phyloP scores from a whole-genome alignment of 2,113 vertebrate species.

The Corapipo altera region DNA sequence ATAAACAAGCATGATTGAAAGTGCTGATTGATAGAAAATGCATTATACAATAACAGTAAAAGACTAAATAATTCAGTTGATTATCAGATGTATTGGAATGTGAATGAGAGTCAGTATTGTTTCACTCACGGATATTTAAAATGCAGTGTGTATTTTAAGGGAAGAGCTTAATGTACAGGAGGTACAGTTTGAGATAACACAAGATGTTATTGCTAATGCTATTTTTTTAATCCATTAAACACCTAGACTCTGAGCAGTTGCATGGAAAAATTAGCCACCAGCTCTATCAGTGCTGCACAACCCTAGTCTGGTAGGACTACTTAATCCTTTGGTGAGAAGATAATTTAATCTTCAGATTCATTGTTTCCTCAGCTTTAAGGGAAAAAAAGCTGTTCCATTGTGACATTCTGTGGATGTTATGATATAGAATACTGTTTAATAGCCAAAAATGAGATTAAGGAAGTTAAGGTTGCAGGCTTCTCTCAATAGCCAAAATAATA shows the following conservation, averaged over 20 bases:
- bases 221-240: conserved; percentile 53
- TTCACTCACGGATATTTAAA: conserved; percentile 51
- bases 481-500: conserved; percentile 41
- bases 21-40: conserved; percentile 57
- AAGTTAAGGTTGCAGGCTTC: conserved; percentile 68
- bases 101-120: conserved; percentile 29
- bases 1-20: conserved; percentile 59
- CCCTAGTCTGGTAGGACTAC: conserved; percentile 55
- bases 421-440: conserved; percentile 66
- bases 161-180: conserved; percentile 34
- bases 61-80: conserved; percentile 43
- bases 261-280: conserved; percentile 47
- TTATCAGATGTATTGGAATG: conserved; percentile 32
- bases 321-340: conserved; percentile 71
- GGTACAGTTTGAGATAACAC: not conserved
- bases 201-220: conserved; percentile 13
- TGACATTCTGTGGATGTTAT: conserved; percentile 56
- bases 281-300: conserved; percentile 57
- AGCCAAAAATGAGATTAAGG: conserved; percentile 71
- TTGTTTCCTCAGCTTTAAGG: conserved; percentile 65
- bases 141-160: conserved; percentile 52
- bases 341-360: conserved; percentile 76
- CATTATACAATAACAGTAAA: conserved; percentile 50
- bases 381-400: conserved; percentile 62
- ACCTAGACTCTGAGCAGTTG: conserved; percentile 46